phyloP scores from a whole-genome alignment of 2,113 vertebrate species.

The Lagopus muta region DNA sequence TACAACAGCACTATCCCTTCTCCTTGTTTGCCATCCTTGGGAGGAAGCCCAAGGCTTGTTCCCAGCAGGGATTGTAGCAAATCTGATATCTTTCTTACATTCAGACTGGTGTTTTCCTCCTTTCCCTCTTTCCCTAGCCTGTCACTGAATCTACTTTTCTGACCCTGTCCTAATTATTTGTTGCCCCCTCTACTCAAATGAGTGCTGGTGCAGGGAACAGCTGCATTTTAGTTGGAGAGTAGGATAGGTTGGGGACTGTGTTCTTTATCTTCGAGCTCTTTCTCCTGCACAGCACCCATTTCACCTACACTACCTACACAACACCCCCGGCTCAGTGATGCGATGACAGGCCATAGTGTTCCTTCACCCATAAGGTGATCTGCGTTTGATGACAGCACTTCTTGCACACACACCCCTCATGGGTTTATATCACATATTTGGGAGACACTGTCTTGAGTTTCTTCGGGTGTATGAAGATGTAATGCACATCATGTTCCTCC shows the following conservation, averaged over 20 bases:
- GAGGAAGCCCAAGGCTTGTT: fast-evolving
- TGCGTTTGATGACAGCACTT: background rate
- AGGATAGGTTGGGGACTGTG: background rate
- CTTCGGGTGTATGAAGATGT: background rate
- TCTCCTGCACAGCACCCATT: background rate
- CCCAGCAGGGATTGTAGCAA: background rate
- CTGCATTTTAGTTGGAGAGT: background rate
- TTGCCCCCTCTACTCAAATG: background rate
- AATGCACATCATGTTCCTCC: background rate
- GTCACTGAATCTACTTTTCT: no score
- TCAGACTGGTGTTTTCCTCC: background rate
- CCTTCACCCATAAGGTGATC: background rate
- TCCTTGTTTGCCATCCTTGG: fast-evolving
- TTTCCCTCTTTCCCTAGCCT: background rate
- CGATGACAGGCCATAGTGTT: background rate
- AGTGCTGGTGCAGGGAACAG: background rate
- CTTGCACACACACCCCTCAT: background rate
- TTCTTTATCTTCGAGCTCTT: background rate
- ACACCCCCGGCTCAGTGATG: background rate
- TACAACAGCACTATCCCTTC: background rate
- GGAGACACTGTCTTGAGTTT: background rate
- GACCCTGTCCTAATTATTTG: background rate
- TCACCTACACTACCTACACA: background rate
- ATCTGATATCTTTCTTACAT: background rate
- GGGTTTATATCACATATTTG: background rate